Evolutionary conservation across 1,140 invertebrate genomes (phyloP).

Genomic region (Cotesia vestalis): DNA sequence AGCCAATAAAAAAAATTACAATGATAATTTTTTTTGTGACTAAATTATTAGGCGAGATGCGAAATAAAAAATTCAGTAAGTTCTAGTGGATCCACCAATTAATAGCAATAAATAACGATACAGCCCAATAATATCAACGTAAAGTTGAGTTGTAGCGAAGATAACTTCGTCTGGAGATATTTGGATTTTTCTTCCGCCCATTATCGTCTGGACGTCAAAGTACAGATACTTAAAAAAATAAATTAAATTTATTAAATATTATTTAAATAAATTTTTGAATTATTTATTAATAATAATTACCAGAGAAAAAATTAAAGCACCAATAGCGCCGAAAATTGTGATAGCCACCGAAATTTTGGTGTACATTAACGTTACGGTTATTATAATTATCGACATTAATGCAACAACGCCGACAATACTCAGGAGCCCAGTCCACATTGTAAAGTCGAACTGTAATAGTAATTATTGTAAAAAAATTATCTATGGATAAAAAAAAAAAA

Average conservation of each 20-base stretch:
- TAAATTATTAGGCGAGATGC: too few relatives aligned
- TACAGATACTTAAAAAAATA: slow-evolving; percentile 69
- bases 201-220: slow-evolving; percentile 75
- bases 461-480: background rate
- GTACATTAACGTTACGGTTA: slow-evolving; percentile 57
- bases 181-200: slow-evolving; percentile 73
- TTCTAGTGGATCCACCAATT: slow-evolving; percentile 25
- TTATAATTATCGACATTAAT: slow-evolving; percentile 65
- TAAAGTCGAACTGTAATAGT: slow-evolving; percentile 70
- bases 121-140: slow-evolving; percentile 73
- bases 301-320: slow-evolving; percentile 59
- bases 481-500: slow-evolving; percentile 11
- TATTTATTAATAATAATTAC: slow-evolving; percentile 38
- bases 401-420: slow-evolving; percentile 65
- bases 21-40: too few relatives aligned
- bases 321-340: slow-evolving; percentile 64
- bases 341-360: slow-evolving; percentile 50
- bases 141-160: slow-evolving; percentile 71
- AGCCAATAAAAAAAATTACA: too few relatives aligned
- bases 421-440: slow-evolving; percentile 66
- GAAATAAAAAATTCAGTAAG: background rate
- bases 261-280: slow-evolving; percentile 12
- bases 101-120: slow-evolving; percentile 70
- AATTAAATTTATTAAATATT: background rate
- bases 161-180: slow-evolving; percentile 74